phyloP scores from a whole-genome alignment of 2,113 vertebrate genomes.

The Dromaius novaehollandiae region DNA sequence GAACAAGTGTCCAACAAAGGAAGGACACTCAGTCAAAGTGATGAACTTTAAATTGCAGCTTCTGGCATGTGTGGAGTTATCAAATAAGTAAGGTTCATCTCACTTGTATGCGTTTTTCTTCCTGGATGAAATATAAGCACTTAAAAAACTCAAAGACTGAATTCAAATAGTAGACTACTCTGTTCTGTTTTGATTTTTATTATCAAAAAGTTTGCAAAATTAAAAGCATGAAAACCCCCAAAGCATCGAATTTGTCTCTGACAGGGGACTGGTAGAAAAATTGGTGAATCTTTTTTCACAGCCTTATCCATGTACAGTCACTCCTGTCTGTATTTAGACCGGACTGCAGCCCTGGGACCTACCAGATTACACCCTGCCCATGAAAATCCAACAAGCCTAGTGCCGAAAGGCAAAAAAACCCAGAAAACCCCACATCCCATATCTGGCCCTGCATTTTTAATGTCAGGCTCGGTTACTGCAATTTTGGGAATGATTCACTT shows the following conservation, averaged over 20 bases:
- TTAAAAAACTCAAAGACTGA: not conserved
- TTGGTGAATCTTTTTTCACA: not conserved
- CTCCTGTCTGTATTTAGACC: not conserved
- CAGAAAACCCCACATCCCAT: not conserved
- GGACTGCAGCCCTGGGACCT: not conserved
- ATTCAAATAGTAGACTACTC: not conserved
- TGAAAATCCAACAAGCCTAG: not conserved
- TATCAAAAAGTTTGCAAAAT: not conserved
- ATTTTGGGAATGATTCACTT: not conserved
- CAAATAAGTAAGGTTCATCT: not conserved
- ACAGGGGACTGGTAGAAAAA: not conserved
- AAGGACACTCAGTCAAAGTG: constrained; percentile 6
- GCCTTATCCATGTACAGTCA: not conserved
- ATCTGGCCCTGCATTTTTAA: not conserved
- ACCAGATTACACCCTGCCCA: not conserved
- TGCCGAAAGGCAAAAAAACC: not conserved
- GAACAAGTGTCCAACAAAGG: constrained; percentile 20
- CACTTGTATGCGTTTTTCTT: not conserved
- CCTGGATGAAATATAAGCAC: not conserved
- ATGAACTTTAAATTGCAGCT: constrained; percentile 15
- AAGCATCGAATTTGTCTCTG: not conserved
- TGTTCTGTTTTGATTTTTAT: not conserved
- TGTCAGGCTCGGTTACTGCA: not conserved
- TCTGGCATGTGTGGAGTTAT: constrained; percentile 2
- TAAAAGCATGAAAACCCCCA: not conserved